Evolutionary conservation across 2,797 vertebrate genomes (phyloP).

Genomic region (Anguilla obscura): DNA sequence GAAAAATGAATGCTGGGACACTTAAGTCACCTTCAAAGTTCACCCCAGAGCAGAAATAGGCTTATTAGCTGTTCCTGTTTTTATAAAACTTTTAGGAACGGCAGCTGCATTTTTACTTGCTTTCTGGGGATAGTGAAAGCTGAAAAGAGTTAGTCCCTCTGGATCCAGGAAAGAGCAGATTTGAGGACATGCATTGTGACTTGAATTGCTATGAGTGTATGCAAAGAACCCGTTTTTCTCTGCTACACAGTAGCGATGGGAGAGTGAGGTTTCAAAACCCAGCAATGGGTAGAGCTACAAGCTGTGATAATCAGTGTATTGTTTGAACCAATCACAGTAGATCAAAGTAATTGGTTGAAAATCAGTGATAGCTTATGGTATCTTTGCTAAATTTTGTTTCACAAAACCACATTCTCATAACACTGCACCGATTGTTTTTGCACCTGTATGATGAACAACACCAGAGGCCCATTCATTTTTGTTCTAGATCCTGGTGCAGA

Average conservation of each 20-base stretch:
- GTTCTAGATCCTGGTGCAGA: neutral
- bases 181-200: neutral
- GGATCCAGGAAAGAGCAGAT: neutral
- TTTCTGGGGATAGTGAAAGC: neutral
- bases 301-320: too few relatives aligned
- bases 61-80: slow-evolving; percentile 15
- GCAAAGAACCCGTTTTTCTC: neutral
- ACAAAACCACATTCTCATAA: neutral
- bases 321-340: too few relatives aligned
- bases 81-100: neutral
- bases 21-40: slow-evolving; percentile 17
- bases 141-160: neutral
- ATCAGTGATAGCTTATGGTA: neutral
- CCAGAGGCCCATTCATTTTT: neutral
- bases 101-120: neutral
- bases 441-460: neutral
- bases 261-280: too few relatives aligned
- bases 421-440: neutral
- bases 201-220: neutral
- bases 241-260: too few relatives aligned
- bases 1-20: neutral
- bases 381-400: neutral
- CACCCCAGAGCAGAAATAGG: neutral
- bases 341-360: neutral
- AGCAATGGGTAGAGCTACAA: too few relatives aligned